These are phyloP conservation scores for Macrosiphum euphorbiae DNA, from an alignment of 2,888 invertebrate genomes.

Conservation along the genomic window DNA sequence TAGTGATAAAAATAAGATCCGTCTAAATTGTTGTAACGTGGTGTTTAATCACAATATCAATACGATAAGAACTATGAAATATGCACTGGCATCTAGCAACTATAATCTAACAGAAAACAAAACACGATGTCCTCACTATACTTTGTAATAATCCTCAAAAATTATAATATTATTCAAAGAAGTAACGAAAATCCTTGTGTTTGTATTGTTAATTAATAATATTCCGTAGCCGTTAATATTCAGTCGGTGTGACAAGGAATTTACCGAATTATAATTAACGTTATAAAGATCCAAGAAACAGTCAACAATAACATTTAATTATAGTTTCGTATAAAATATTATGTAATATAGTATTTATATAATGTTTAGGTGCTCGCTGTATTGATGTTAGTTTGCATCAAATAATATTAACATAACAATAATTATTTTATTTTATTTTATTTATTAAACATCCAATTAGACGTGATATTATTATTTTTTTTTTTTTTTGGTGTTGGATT, in stretches of 20 bases:
- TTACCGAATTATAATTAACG: not conserved
- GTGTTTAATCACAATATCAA: no score
- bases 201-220: not conserved
- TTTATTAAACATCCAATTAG: not conserved
- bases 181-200: not conserved
- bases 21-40: not conserved
- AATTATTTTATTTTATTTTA: not conserved
- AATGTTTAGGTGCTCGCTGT: not conserved
- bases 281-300: not conserved
- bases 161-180: not conserved
- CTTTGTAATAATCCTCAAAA: not conserved
- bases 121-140: not conserved
- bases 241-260: not conserved
- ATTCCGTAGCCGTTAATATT: not conserved
- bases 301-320: not conserved
- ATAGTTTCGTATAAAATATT: not conserved
- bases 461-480: not conserved
- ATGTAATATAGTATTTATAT: not conserved
- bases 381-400: not conserved
- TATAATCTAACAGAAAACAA: not conserved
- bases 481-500: not conserved
- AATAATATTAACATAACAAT: not conserved
- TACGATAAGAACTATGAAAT: not conserved
- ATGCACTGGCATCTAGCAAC: not conserved
- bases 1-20: not conserved